A percentile compares a stretch with the other conserved stretches of the same genome.
Evolutionary conservation across 2,113 vertebrate genomes (phyloP).

Genomic region (Daboia siamensis): DNA sequence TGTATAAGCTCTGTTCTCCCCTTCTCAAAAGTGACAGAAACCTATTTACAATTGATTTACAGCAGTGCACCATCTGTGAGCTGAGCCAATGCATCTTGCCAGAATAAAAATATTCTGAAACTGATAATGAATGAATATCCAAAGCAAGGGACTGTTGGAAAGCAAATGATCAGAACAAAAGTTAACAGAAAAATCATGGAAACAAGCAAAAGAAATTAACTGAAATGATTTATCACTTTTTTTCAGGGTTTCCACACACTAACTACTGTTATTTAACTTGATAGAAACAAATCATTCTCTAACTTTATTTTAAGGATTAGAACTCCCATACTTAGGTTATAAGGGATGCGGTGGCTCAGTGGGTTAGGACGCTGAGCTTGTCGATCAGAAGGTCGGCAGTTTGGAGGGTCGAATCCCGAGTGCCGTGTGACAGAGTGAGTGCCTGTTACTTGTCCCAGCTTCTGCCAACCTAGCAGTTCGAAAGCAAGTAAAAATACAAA

Average conservation of each 20-base stretch:
- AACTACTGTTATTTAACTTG: neutral
- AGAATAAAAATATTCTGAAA: slow-evolving; percentile 36
- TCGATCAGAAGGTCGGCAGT: too few relatives aligned
- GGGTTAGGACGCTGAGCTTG: too few relatives aligned
- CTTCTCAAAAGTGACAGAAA: slow-evolving; percentile 26
- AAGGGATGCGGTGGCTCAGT: too few relatives aligned
- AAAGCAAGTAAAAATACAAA: too few relatives aligned
- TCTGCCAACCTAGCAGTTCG: too few relatives aligned
- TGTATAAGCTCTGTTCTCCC: neutral
- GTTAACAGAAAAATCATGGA: neutral
- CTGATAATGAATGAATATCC: slow-evolving; percentile 26
- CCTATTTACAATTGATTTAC: slow-evolving; percentile 33
- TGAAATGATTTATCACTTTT: neutral
- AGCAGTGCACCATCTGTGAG: slow-evolving; percentile 15
- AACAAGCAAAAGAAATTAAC: neutral
- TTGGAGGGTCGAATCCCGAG: too few relatives aligned
- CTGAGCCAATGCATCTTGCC: slow-evolving; percentile 26
- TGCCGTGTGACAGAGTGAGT: too few relatives aligned
- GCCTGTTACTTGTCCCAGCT: too few relatives aligned
- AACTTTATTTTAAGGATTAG: neutral
- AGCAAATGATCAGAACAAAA: slow-evolving; percentile 1
- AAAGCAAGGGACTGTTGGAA: slow-evolving; percentile 3
- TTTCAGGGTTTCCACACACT: neutral
- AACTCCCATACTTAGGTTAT: neutral
- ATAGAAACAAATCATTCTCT: neutral